Percentiles rank a stretch among this genome's conserved stretches.
Evolutionary conservation across 2,797 vertebrate species (phyloP).

Genomic region (Aselliscus stoliczkanus): DNA sequence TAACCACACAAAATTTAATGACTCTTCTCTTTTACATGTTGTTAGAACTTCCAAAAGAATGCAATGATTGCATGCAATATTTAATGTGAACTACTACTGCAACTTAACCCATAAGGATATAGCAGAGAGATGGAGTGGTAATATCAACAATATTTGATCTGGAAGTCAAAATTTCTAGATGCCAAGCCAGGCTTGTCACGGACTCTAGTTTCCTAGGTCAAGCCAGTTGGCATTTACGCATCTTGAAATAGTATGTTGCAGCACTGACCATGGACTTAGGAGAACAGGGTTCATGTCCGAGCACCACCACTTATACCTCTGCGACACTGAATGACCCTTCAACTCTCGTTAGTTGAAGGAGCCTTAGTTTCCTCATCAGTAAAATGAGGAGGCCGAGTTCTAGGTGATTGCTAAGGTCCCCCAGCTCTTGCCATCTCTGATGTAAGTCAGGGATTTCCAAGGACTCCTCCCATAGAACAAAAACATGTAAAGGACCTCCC

Average conservation of each 20-base stretch:
- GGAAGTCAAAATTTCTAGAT: neutral
- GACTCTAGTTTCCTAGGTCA: neutral
- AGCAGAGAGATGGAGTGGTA: neutral
- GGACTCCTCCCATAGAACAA: neutral
- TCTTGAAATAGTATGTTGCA: neutral
- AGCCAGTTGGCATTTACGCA: neutral
- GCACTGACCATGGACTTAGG: neutral
- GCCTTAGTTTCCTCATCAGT: conserved; percentile 7
- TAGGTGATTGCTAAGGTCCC: neutral
- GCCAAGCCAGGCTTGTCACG: neutral
- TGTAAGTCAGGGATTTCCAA: neutral
- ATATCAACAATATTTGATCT: neutral
- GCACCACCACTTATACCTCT: neutral
- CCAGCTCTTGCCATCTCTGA: neutral
- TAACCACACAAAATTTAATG: neutral
- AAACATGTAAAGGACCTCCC: neutral
- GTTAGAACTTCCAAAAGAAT: neutral
- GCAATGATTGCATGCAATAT: neutral
- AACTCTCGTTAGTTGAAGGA: neutral
- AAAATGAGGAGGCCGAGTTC: neutral
- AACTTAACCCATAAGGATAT: neutral
- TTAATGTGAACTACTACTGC: neutral
- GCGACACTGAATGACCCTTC: conserved; percentile 13
- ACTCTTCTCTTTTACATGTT: neutral
- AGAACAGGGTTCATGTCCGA: neutral